Evolutionary conservation across 2,888 invertebrate genomes (phyloP).

Genomic region (Ctenicera cuprea): DNA sequence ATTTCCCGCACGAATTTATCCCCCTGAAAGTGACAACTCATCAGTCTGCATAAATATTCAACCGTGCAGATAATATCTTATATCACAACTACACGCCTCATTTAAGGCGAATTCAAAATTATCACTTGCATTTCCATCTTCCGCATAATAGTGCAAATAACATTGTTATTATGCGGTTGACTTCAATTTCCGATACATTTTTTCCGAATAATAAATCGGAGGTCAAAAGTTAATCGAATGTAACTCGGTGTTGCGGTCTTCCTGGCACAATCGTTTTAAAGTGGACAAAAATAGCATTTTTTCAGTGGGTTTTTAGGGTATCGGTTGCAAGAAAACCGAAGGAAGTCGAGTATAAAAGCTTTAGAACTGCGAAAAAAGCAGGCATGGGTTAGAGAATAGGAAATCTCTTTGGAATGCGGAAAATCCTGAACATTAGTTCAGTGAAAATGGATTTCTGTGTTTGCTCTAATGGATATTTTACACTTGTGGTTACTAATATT

Average conservation of each 20-base stretch:
- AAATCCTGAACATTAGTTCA: too few relatives aligned
- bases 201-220: conserved; percentile 1
- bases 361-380: neutral
- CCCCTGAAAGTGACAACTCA: conserved; percentile 14
- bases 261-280: conserved; percentile 3
- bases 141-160: neutral
- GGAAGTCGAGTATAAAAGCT: neutral
- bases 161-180: neutral
- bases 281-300: conserved; percentile 3
- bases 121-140: neutral
- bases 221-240: neutral
- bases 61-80: neutral
- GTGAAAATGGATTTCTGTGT: too few relatives aligned
- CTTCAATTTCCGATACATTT: neutral
- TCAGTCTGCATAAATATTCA: conserved; percentile 12
- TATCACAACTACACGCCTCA: neutral
- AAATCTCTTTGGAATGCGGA: too few relatives aligned
- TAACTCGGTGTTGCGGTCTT: neutral
- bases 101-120: neutral
- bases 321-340: neutral
- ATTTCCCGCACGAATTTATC: too few relatives aligned
- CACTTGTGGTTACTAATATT: too few relatives aligned
- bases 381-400: too few relatives aligned
- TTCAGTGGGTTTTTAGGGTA: neutral
- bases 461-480: too few relatives aligned